Percentiles rank a stretch among this genome's conserved stretches.
phyloP scores from a whole-genome alignment of 2,888 invertebrate genomes.

The Parnassius smintheus region DNA sequence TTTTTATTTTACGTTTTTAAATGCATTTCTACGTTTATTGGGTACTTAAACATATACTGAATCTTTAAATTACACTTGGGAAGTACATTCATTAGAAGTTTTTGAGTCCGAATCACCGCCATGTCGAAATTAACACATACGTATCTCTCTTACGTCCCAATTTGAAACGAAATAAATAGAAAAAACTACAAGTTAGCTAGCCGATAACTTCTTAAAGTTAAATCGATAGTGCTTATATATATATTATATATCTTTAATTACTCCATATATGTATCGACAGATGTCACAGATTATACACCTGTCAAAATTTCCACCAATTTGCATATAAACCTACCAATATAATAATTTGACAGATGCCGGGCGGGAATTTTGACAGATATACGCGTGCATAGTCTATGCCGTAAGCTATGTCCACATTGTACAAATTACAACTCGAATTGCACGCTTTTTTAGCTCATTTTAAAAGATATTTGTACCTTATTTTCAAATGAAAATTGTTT shows the following conservation, averaged over 20 bases:
- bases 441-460: not conserved
- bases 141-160: not conserved
- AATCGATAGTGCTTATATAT: constrained; percentile 48
- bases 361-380: constrained; percentile 23
- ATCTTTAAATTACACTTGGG: not conserved
- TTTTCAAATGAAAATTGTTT: not conserved
- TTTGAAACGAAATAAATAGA: constrained; percentile 40
- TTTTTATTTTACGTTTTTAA: not conserved
- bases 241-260: constrained; percentile 45
- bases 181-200: constrained; percentile 49
- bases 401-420: constrained; percentile 15
- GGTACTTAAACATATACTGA: constrained; percentile 4
- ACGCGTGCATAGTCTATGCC: constrained; percentile 1
- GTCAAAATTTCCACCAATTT: constrained; percentile 16
- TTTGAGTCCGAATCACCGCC: not conserved
- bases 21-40: constrained; percentile 7
- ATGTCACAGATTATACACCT: constrained; percentile 18
- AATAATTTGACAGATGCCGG: not conserved
- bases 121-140: not conserved
- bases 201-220: constrained; percentile 43
- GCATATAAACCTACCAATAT: not conserved
- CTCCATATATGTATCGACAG: constrained; percentile 25
- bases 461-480: constrained; percentile 9
- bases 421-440: not conserved
- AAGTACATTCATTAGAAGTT: not conserved